Percentiles rank a stretch among this genome's conserved stretches.
Conservation (phyloP, 92 coral and sea anemone species). For the Porites cylindrica region DNA sequence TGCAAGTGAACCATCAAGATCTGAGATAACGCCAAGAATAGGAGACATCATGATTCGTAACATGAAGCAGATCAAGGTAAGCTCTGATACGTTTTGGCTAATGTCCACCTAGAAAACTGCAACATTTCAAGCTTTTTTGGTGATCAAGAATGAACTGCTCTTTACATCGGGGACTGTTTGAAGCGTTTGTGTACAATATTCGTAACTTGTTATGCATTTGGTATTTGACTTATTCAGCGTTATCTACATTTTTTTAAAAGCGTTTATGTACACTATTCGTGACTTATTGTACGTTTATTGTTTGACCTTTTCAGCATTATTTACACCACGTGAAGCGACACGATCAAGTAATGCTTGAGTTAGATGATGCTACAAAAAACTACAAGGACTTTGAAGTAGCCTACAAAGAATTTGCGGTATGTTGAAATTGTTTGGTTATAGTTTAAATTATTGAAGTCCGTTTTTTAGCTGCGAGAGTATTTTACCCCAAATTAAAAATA, state of each 20-base stretch:
- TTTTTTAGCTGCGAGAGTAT: no score
- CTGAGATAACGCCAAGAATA: constrained; percentile 77
- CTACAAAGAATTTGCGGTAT: constrained; percentile 98
- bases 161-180: no score
- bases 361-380: constrained; percentile 85
- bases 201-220: no score
- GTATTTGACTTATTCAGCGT: no score
- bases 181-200: no score
- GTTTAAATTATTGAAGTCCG: not conserved
- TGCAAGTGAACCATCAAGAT: constrained; percentile 49
- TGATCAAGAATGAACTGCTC: no score
- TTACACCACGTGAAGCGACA: constrained; percentile 84
- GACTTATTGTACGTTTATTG: not conserved
- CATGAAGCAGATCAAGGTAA: constrained; percentile 92
- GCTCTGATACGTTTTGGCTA: no score
- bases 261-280: not conserved
- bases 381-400: constrained; percentile 87
- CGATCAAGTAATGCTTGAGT: constrained; percentile 90
- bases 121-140: no score
- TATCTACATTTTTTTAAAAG: not conserved
- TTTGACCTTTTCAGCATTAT: constrained; percentile 64
- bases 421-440: not conserved
- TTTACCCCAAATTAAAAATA: no score
- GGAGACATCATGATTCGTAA: constrained; percentile 92
- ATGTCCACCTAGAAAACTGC: not conserved